These are phyloP conservation scores for Maccullochella peelii DNA, from an alignment of 2,113 vertebrate genomes.

Conservation along the genomic window DNA sequence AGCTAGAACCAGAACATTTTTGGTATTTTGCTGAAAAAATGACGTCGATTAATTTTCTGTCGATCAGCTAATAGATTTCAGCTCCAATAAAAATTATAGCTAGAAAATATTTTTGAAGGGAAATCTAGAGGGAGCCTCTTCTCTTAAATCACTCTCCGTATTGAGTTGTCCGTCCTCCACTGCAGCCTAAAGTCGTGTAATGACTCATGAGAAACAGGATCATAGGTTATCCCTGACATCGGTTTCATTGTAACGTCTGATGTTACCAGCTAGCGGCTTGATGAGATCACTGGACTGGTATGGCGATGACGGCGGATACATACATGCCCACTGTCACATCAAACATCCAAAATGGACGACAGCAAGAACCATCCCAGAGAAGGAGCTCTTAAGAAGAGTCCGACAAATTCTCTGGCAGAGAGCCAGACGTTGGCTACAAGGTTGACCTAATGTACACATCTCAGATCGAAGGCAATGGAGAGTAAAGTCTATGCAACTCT, in stretches of 20 bases:
- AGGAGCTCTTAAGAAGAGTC: neutral
- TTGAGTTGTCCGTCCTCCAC: constrained; percentile 16
- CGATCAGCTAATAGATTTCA: neutral
- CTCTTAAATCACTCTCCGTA: constrained; percentile 9
- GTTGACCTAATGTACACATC: neutral
- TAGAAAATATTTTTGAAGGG: neutral
- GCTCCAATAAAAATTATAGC: neutral
- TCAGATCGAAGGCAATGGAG: neutral
- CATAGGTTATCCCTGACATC: constrained; percentile 48
- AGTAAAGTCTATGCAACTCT: neutral
- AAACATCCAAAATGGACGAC: constrained; percentile 32
- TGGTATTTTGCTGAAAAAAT: neutral
- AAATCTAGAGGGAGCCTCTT: neutral
- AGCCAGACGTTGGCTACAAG: neutral
- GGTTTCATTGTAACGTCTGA: constrained; percentile 63
- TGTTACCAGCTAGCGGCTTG: constrained; percentile 17
- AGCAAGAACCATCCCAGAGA: neutral
- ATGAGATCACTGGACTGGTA: constrained; percentile 69
- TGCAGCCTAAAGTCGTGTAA: constrained; percentile 40
- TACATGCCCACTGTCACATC: constrained; percentile 16
- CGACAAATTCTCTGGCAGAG: neutral
- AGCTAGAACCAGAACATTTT: neutral
- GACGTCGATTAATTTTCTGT: neutral
- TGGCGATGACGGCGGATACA: constrained; percentile 36
- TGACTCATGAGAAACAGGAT: constrained; percentile 63